Evolutionary conservation across 92 coral and sea anemone species (phyloP).

Genomic region (Heteractis magnifica): DNA sequence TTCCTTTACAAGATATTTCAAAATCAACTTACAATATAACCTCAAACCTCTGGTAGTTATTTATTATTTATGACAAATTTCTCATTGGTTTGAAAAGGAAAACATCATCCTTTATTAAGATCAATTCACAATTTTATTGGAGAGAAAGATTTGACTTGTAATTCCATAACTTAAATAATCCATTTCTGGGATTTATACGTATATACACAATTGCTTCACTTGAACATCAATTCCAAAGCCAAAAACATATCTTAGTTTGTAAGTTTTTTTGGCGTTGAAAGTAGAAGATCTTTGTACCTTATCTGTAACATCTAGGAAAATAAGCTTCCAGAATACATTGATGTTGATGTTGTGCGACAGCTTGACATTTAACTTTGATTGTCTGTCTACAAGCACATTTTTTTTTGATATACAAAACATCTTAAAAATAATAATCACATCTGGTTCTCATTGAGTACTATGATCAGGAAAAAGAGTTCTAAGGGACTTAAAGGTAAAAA

Average conservation of each 20-base stretch:
- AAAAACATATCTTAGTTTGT: too few relatives aligned
- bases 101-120: background rate
- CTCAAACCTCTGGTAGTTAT: background rate
- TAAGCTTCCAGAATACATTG: background rate
- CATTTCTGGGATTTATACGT: background rate
- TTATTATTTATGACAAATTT: background rate
- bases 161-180: background rate
- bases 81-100: background rate
- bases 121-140: background rate
- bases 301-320: background rate
- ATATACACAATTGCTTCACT: too few relatives aligned
- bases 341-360: background rate
- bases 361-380: background rate
- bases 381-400: background rate
- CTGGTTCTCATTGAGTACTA: background rate
- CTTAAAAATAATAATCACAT: background rate
- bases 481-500: background rate
- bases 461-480: background rate
- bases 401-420: background rate
- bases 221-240: too few relatives aligned
- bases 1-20: background rate
- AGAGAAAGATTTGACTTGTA: background rate
- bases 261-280: background rate
- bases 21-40: background rate
- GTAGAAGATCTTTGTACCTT: background rate